phyloP scores from a whole-genome alignment of 2,113 vertebrate species.

The Tragulus kanchil region DNA sequence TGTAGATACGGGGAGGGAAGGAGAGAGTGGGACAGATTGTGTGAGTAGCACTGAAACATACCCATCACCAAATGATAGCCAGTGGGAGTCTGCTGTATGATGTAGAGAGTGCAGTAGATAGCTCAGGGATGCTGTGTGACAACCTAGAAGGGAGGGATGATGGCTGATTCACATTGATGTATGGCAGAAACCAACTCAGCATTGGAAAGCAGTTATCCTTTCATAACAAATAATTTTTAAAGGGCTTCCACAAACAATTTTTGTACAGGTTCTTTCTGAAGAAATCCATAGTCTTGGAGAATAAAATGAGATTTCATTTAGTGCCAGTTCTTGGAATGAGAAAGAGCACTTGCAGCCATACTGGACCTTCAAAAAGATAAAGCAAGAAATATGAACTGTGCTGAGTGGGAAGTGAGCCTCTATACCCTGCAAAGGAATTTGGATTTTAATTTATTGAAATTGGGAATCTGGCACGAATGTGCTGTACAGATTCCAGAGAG shows the following conservation, averaged over 20 bases:
- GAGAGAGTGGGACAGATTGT: neutral
- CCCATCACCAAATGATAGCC: neutral
- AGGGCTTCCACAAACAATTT: neutral
- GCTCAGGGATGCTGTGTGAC: neutral
- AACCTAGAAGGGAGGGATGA: neutral
- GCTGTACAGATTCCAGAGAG: neutral
- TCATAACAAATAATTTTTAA: neutral
- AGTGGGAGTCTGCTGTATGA: neutral
- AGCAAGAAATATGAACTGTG: neutral
- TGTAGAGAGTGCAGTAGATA: too few species aligned
- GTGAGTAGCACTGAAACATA: neutral
- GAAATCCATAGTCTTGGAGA: neutral
- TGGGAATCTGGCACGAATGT: neutral
- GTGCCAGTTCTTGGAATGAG: neutral
- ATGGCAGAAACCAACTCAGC: neutral
- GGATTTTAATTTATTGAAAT: constrained; percentile 3
- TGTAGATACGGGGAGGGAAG: neutral
- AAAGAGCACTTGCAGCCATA: neutral
- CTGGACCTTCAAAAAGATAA: neutral
- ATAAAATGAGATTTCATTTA: neutral
- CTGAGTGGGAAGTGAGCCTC: neutral
- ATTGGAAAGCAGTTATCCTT: neutral
- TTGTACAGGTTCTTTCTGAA: neutral
- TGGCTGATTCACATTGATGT: neutral
- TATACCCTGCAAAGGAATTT: neutral